Evolutionary conservation across 2,888 invertebrate species (phyloP).

Genomic region (Oscheius sp.): DNA sequence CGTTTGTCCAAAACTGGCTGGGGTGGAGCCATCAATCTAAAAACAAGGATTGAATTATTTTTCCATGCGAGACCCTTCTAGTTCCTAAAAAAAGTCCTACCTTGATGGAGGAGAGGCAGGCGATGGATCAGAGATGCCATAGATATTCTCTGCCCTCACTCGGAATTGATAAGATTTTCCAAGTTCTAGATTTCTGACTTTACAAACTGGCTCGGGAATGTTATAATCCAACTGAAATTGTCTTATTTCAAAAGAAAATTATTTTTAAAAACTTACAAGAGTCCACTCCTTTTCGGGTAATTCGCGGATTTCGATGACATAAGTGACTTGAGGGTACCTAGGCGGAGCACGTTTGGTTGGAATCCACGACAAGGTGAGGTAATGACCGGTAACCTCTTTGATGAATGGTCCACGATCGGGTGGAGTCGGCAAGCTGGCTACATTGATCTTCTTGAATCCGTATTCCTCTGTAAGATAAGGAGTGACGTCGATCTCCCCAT

Average conservation of each 20-base stretch:
- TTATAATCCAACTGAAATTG: conserved; percentile 68
- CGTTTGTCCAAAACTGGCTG: conserved; percentile 68
- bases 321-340: conserved; percentile 85
- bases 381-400: conserved; percentile 87
- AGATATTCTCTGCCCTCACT: conserved; percentile 93
- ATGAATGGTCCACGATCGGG: conserved; percentile 89
- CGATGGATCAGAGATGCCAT: conserved; percentile 94
- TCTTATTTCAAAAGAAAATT: background rate
- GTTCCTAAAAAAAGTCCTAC: conserved; percentile 4
- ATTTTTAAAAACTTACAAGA: conserved; percentile 76
- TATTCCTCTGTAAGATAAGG: conserved; percentile 70
- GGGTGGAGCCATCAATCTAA: conserved; percentile 69
- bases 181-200: conserved; percentile 87
- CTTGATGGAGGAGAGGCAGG: conserved; percentile 78
- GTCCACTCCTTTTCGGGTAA: conserved; percentile 92
- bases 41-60: conserved; percentile 9
- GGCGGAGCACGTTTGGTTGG: conserved; percentile 89
- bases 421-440: conserved; percentile 80
- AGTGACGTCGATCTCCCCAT: conserved; percentile 66
- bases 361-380: conserved; percentile 89
- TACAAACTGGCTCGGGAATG: conserved; percentile 87
- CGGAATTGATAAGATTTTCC: conserved; percentile 94
- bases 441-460: conserved; percentile 68
- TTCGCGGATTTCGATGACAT: conserved; percentile 92
- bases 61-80: background rate